These are phyloP conservation scores for Blera fallax DNA, from an alignment of 2,888 invertebrate genomes.

Conservation along the genomic window DNA sequence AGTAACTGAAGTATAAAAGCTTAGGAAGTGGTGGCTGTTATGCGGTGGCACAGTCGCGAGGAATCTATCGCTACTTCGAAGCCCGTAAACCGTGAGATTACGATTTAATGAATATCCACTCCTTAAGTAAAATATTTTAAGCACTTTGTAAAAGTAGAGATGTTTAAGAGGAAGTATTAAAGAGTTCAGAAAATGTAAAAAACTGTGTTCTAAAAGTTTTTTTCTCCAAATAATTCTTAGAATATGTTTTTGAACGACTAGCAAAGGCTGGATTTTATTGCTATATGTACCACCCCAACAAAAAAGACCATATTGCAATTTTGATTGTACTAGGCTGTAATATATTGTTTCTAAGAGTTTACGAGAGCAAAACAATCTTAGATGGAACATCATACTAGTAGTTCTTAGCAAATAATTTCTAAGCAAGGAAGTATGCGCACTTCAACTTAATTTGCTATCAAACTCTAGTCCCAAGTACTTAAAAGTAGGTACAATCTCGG, in stretches of 20 bases:
- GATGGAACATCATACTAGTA: not conserved
- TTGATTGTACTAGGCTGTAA: not conserved
- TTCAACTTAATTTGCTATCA: too few species aligned
- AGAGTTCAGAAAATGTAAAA: not conserved
- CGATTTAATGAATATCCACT: not conserved
- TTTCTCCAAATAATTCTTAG: conserved; percentile 2
- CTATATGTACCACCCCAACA: not conserved
- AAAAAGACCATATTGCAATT: not conserved
- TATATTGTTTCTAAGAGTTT: not conserved
- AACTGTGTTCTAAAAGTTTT: too few species aligned
- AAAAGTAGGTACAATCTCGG: too few species aligned
- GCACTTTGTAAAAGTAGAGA: not conserved
- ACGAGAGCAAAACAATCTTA: not conserved
- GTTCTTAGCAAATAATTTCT: not conserved
- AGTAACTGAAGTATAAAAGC: too few species aligned
- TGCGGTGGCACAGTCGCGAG: too few species aligned
- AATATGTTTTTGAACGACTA: not conserved
- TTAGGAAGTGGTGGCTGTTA: too few species aligned
- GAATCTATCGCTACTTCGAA: too few species aligned
- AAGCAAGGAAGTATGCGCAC: too few species aligned
- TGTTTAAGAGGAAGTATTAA: not conserved
- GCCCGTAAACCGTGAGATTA: not conserved
- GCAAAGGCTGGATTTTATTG: not conserved
- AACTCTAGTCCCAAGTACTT: too few species aligned
- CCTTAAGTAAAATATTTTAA: not conserved